These are phyloP conservation scores for Platichthys flesus DNA, from an alignment of 2,113 vertebrate species.

Conservation along the genomic window DNA sequence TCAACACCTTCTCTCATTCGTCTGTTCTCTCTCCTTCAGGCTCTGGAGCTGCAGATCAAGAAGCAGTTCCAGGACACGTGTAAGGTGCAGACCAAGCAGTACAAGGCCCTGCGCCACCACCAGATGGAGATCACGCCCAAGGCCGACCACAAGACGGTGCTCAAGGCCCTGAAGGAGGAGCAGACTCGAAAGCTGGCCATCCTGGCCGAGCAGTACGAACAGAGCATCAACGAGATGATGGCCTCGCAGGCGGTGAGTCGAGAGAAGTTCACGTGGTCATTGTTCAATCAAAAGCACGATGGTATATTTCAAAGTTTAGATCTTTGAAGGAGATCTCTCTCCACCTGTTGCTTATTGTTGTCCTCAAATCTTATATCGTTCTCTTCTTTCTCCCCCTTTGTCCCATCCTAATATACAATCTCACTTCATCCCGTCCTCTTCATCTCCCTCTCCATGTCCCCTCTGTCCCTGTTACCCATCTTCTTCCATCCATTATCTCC, in stretches of 20 bases:
- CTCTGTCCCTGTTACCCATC: conserved; percentile 16
- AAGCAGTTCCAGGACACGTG: conserved; percentile 99
- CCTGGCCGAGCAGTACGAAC: conserved; percentile 98
- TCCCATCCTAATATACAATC: neutral
- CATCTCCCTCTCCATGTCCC: neutral
- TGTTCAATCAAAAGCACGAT: neutral
- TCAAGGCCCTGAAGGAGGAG: conserved; percentile 98
- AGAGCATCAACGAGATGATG: conserved; percentile 99
- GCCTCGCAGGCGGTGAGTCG: conserved; percentile 94
- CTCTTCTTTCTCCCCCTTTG: neutral
- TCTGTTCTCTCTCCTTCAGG: conserved; percentile 77
- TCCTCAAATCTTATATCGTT: neutral
- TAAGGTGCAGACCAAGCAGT: conserved; percentile 99
- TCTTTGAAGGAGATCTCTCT: neutral
- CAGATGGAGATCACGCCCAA: conserved; percentile 99
- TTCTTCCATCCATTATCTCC: neutral
- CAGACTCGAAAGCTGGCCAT: conserved; percentile 99
- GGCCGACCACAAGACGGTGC: conserved; percentile 97
- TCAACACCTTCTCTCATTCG: neutral
- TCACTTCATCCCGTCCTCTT: too few species aligned
- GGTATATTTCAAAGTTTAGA: neutral
- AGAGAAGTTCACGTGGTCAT: neutral
- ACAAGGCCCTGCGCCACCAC: conserved; percentile 99
- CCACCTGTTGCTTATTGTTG: conserved; percentile 47
- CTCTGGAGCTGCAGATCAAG: conserved; percentile 99